Conservation (phyloP, 2,113 vertebrate species). For the Apaloderma vittatum region DNA sequence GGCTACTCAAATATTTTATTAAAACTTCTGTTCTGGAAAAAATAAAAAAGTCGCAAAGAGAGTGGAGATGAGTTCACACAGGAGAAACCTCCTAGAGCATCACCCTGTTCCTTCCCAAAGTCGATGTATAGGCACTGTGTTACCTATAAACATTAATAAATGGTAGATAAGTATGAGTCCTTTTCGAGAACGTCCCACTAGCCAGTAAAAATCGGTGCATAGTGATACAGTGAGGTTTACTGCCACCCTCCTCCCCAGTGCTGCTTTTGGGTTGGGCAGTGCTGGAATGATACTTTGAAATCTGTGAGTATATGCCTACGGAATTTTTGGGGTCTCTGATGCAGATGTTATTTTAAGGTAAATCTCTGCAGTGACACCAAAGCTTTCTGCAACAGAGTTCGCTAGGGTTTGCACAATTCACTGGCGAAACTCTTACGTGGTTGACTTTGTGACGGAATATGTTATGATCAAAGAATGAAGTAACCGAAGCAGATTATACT, state of each 20-base stretch:
- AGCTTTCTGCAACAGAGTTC: background rate
- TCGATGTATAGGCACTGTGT: background rate
- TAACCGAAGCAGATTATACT: background rate
- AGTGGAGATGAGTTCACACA: background rate
- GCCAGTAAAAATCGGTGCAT: background rate
- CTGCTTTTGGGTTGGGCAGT: background rate
- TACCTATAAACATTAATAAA: background rate
- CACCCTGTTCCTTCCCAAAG: background rate
- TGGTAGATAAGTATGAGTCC: background rate
- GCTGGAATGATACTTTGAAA: background rate
- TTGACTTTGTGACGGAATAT: background rate
- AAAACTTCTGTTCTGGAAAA: background rate
- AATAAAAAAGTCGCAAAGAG: too few species aligned
- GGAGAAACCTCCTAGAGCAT: background rate
- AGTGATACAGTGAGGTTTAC: background rate
- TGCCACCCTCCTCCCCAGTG: accelerated
- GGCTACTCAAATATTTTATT: background rate
- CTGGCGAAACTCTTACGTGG: background rate
- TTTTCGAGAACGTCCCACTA: background rate
- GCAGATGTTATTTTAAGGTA: background rate
- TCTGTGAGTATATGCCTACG: background rate
- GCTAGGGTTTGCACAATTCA: background rate
- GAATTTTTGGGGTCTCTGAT: background rate
- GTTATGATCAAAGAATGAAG: background rate
- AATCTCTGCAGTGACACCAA: background rate